These are phyloP conservation scores for Lophochroa leadbeateri DNA, from an alignment of 2,113 vertebrate genomes.

Conservation along the genomic window DNA sequence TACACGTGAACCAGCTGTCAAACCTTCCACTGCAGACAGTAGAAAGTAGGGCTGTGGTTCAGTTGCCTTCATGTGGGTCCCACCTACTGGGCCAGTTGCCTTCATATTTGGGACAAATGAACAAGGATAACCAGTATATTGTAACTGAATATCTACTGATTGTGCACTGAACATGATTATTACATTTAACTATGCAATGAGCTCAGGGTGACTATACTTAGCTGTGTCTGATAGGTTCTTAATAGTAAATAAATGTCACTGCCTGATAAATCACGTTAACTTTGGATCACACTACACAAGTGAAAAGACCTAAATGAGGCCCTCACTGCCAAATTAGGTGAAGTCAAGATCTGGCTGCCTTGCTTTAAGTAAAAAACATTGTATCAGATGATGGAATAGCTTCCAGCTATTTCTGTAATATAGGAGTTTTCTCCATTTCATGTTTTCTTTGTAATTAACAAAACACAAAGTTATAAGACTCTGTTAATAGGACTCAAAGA, in stretches of 20 bases:
- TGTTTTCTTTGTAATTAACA: neutral
- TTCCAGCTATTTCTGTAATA: neutral
- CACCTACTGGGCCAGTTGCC: neutral
- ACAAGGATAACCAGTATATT: neutral
- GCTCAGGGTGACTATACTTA: neutral
- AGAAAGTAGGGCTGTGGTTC: neutral
- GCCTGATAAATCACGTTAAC: neutral
- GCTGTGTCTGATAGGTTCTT: neutral
- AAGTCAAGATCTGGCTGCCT: neutral
- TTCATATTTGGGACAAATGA: neutral
- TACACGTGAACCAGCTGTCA: rapidly evolving
- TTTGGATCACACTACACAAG: neutral
- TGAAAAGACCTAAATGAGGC: neutral
- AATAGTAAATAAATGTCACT: neutral
- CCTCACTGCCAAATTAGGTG: neutral
- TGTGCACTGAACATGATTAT: neutral
- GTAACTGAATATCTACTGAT: neutral
- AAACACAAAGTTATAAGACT: neutral
- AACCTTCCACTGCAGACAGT: neutral
- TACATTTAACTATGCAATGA: neutral
- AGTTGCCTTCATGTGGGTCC: neutral
- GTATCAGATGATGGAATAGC: neutral
- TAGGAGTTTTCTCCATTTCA: neutral
- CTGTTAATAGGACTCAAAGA: neutral
- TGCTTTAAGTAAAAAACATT: neutral